Conservation (phyloP, 2,113 vertebrate species). For the Hiodon alosoides region DNA sequence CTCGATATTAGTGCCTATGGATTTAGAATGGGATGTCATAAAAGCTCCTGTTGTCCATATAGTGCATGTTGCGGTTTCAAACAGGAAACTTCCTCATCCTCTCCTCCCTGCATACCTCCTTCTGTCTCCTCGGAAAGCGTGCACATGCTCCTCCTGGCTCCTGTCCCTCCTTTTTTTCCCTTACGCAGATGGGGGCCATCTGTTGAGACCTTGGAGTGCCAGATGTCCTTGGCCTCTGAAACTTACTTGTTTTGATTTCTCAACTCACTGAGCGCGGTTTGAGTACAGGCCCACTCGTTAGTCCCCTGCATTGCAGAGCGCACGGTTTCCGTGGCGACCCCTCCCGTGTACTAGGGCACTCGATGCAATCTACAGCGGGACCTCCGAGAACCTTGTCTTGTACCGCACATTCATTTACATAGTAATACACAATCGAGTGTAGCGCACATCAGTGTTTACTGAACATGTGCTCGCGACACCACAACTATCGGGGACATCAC, state of each 20-base stretch:
- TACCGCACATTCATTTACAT: slow-evolving; percentile 20
- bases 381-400: slow-evolving; percentile 6
- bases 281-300: neutral
- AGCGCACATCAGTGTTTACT: no score
- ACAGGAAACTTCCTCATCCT: no score
- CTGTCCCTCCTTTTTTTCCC: neutral
- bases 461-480: neutral
- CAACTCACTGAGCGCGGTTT: no score
- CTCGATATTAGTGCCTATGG: no score
- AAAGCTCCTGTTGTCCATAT: neutral
- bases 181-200: slow-evolving; percentile 22
- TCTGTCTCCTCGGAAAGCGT: slow-evolving; percentile 5
- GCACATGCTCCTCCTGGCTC: slow-evolving; percentile 8
- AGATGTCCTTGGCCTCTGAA: slow-evolving; percentile 20
- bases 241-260: neutral
- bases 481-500: neutral
- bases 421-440: neutral
- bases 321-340: neutral
- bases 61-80: neutral
- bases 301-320: neutral
- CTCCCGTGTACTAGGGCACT: neutral
- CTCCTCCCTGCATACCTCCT: neutral
- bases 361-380: neutral
- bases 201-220: slow-evolving; percentile 1
- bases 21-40: no score